A percentile compares a stretch with the other conserved stretches of the same genome.
Evolutionary conservation across 2,113 vertebrate species (phyloP).

Genomic region (Coptodon rendalli): DNA sequence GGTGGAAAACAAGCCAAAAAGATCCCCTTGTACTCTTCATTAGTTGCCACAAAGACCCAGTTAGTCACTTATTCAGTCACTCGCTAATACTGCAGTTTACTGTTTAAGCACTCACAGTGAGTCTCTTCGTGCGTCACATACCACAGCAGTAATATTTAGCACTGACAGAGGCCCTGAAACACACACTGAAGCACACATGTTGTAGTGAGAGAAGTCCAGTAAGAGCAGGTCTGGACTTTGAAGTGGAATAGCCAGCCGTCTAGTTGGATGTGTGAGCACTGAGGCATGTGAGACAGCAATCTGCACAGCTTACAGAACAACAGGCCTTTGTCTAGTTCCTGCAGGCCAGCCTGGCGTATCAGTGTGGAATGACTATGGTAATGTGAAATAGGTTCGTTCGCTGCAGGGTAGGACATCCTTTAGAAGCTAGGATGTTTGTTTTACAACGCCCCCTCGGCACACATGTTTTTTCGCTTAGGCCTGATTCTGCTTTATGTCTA

Average conservation of each 20-base stretch:
- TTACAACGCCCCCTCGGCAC: constrained; percentile 41
- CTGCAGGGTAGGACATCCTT: constrained; percentile 46
- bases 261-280: constrained; percentile 7
- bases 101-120: neutral
- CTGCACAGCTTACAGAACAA: constrained; percentile 44
- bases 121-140: neutral
- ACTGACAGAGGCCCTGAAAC: neutral
- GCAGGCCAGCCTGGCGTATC: constrained; percentile 43
- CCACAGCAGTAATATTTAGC: neutral
- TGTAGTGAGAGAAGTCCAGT: neutral
- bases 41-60: neutral
- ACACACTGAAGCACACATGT: neutral
- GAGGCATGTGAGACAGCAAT: constrained; percentile 34
- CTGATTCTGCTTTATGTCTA: neutral
- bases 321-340: constrained; percentile 60
- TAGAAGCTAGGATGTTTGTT: constrained; percentile 53
- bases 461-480: neutral
- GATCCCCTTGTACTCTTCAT: neutral
- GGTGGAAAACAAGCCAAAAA: neutral
- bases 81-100: neutral
- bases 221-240: neutral
- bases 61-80: neutral
- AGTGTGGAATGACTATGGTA: constrained; percentile 53
- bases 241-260: neutral
- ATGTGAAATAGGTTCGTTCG: constrained; percentile 42